These are phyloP conservation scores for Acanthisitta chloris DNA, from an alignment of 2,113 vertebrate genomes.

Conservation along the genomic window DNA sequence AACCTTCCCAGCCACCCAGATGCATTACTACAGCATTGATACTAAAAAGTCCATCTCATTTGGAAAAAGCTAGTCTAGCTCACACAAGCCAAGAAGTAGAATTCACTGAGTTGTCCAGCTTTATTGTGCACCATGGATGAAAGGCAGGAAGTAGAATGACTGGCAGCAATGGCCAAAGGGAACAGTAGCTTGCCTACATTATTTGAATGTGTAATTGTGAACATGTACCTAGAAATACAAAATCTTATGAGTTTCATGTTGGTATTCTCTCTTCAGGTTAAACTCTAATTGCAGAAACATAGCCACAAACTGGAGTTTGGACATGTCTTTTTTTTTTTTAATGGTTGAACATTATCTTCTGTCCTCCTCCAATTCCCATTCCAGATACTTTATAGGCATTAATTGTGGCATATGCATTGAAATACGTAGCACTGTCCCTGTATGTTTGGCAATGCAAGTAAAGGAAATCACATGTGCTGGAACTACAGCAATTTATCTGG, in stretches of 20 bases:
- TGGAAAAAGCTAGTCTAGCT: not conserved
- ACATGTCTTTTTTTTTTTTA: not conserved
- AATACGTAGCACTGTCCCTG: not conserved
- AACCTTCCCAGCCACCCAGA: not conserved
- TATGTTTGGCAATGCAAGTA: not conserved
- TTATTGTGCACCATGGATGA: not conserved
- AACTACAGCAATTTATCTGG: not conserved
- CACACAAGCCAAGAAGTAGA: not conserved
- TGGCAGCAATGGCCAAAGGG: not conserved
- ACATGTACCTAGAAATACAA: not conserved
- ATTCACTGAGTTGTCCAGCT: not conserved
- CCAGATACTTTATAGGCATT: not conserved
- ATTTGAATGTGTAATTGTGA: not conserved
- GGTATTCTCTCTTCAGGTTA: not conserved
- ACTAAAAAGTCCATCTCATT: not conserved
- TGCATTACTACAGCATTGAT: not conserved
- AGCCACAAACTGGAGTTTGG: not conserved
- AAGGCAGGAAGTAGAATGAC: not conserved
- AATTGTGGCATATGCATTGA: not conserved
- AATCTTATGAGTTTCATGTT: not conserved
- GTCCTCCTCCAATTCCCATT: not conserved
- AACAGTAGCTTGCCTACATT: not conserved
- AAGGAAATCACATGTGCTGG: not conserved
- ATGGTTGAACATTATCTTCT: not conserved
- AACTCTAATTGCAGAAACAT: not conserved